These are phyloP conservation scores for Etheostoma cragini DNA, from an alignment of 2,113 vertebrate species.

Conservation along the genomic window DNA sequence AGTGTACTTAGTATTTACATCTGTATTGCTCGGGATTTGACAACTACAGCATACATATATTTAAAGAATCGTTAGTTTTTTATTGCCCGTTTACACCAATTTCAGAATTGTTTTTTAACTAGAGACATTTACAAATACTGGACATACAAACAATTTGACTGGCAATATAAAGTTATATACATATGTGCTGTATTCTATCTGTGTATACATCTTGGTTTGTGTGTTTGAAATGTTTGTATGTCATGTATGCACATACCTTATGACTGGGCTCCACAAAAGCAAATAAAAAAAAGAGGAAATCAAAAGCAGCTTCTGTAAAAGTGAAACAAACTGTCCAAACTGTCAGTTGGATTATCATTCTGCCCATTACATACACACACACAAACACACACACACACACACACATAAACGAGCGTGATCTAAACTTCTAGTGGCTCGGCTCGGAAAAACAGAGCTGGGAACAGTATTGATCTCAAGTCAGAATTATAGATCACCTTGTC, in stretches of 20 bases:
- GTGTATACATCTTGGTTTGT: background rate
- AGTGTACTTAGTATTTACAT: background rate
- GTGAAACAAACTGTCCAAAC: constrained; percentile 23
- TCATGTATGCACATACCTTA: constrained; percentile 2
- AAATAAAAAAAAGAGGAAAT: background rate
- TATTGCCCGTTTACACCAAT: background rate
- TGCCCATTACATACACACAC: constrained; percentile 37
- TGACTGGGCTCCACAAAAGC: background rate
- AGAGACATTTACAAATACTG: background rate
- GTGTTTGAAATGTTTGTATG: background rate
- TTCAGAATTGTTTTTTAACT: background rate
- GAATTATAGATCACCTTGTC: constrained; percentile 74
- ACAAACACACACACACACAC: constrained; percentile 2
- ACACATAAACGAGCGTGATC: constrained; percentile 25
- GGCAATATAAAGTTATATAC: no score
- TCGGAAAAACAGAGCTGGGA: constrained; percentile 67
- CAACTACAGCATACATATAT: background rate
- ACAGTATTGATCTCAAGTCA: constrained; percentile 70
- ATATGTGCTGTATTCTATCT: background rate
- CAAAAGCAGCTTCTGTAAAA: constrained; percentile 17
- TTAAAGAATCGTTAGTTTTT: background rate
- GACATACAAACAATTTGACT: background rate
- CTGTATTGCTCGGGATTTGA: background rate
- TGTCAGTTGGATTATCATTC: constrained; percentile 18
- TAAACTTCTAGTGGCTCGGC: constrained; percentile 31